A percentile compares a stretch with the other conserved stretches of the same genome.
These are phyloP conservation scores for Chunga burmeisteri DNA, from an alignment of 2,113 vertebrate species.

Conservation along the genomic window DNA sequence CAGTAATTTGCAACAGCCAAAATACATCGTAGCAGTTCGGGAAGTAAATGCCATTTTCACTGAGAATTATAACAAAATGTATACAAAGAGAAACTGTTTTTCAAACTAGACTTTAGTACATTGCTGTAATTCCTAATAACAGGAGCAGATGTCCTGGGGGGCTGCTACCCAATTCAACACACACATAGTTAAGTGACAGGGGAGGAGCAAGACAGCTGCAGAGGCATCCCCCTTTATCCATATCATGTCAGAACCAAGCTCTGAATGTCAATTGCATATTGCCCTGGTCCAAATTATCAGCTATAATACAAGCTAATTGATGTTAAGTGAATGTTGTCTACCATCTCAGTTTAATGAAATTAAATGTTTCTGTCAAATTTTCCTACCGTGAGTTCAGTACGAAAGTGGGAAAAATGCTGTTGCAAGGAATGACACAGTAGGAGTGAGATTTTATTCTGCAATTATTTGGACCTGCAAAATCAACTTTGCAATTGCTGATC, in stretches of 20 bases:
- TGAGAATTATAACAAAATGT: background rate
- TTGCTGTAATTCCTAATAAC: background rate
- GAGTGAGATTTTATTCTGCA: background rate
- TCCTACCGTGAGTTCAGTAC: background rate
- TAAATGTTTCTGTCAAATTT: background rate
- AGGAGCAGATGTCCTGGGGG: background rate
- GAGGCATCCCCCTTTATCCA: background rate
- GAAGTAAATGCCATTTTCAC: background rate
- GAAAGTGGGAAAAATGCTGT: background rate
- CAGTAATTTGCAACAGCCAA: background rate
- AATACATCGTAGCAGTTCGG: background rate
- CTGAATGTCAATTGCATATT: background rate
- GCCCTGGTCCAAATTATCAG: background rate
- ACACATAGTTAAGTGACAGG: background rate
- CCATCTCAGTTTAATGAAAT: background rate
- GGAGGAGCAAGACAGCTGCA: background rate
- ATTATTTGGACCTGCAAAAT: background rate
- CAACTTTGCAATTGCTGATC: background rate
- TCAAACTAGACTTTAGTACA: background rate
- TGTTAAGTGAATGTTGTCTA: conserved; percentile 30
- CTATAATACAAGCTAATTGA: conserved; percentile 15
- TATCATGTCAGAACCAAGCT: background rate
- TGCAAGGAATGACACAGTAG: background rate
- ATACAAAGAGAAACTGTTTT: background rate
- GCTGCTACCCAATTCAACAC: background rate